Base-by-base conservation (phyloP, 1,140 invertebrate species). In the Diachasmimorpha longicaudata region DNA sequence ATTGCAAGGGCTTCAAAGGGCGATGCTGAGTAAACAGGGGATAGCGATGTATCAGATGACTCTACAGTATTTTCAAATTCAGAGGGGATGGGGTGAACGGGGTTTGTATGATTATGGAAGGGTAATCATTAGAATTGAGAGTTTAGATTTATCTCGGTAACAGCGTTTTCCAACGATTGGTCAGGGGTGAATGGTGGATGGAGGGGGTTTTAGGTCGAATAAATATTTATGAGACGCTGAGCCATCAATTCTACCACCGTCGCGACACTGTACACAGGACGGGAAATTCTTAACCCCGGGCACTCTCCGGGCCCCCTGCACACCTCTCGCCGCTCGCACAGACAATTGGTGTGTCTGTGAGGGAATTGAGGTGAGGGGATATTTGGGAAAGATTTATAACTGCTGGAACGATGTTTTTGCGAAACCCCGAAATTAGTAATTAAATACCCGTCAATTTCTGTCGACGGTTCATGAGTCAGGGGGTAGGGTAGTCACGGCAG, bases 371-470 rank as follows among this genome's bases (percentile, higher is more conserved):
- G 52, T 31, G 55, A 42, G 48, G 36, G 63, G 68, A 52, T 44
- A 71, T 67, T 69, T 77, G 70, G 52, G 25, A 58, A 70, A 77
- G 67, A 71, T 75, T 71, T 75, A 77, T 69, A 78, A 25, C 37
- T 48, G 66, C 67, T 75, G 72, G 70, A 73, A 70, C 77, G 77
- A 48, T 70, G 74, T 78, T 81, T 55, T 55, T 55, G 48, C 48
- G 48, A 19, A 76, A 79, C 69, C 71, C 78, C 74, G 77, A 84
- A 81, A 82, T 82, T 80, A 79, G 76, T 83, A 84, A 84, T 84
- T 82, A 82, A 84, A 84, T 81, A 55, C 77, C 73, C 79, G 67
- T 77, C 69, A 63, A 80, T 80, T 76, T 72, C 31, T 55, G 42
- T 46, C 69, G 48, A 48, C n/a, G 46, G 75, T 39, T 37, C 48